Evolutionary conservation across 1,140 invertebrate species (phyloP).

Genomic region (Penaeus japonicus): DNA sequence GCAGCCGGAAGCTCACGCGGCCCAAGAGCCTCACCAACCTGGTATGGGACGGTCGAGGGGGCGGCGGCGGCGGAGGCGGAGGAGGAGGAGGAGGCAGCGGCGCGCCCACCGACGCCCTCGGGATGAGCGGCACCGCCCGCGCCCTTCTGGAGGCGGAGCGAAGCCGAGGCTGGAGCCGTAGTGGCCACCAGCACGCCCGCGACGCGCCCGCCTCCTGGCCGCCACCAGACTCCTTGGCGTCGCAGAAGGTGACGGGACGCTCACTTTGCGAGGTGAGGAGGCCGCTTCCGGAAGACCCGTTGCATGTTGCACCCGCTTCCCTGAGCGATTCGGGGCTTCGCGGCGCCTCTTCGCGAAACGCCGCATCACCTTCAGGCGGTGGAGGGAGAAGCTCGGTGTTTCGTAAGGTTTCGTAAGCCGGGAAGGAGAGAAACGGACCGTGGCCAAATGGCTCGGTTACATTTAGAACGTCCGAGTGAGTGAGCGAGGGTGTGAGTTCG

Average conservation of each 20-base stretch:
- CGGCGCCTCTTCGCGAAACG: too few species aligned
- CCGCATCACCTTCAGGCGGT: too few species aligned
- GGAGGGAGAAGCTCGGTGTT: too few species aligned
- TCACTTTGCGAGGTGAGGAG: slow-evolving; percentile 57
- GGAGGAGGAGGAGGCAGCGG: not conserved
- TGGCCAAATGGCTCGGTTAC: too few species aligned
- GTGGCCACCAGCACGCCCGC: slow-evolving; percentile 50
- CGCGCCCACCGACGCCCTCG: slow-evolving; percentile 13
- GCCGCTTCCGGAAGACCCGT: not conserved
- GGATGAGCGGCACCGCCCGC: slow-evolving; percentile 24
- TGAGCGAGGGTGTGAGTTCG: too few species aligned
- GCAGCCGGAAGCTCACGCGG: slow-evolving; percentile 66
- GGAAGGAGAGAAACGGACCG: too few species aligned
- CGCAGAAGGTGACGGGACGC: slow-evolving; percentile 59
- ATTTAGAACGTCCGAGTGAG: too few species aligned
- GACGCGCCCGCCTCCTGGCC: slow-evolving; percentile 51
- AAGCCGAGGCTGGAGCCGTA: slow-evolving; percentile 55
- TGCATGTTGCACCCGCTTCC: not conserved
- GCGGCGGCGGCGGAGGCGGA: too few species aligned
- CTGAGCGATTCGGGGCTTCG: not conserved
- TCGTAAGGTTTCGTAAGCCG: too few species aligned
- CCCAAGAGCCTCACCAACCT: slow-evolving; percentile 86
- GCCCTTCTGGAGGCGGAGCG: slow-evolving; percentile 52
- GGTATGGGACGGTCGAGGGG: slow-evolving; percentile 73
- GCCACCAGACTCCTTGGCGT: slow-evolving; percentile 51